These are phyloP conservation scores for Chondrosia reniformis DNA, from an alignment of 37 sponge, comb jelly and placozoan genomes.

Conservation along the genomic window DNA sequence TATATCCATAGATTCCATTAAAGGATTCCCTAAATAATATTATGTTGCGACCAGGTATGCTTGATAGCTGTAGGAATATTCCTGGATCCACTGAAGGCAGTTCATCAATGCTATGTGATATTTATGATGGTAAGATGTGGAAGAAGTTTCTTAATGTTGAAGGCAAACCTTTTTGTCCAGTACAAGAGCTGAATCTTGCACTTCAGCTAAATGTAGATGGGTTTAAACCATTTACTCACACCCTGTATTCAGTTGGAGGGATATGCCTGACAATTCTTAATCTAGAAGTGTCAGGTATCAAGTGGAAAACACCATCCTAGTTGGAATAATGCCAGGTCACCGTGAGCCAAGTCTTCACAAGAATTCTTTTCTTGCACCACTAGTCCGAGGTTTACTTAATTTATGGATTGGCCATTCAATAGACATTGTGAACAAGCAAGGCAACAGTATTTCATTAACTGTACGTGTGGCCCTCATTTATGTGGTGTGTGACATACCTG, in stretches of 20 bases:
- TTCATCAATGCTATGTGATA: conserved; percentile 6
- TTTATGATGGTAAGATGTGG: conserved; percentile 55
- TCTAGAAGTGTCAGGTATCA: conserved; percentile 26
- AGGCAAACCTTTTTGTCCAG: not conserved
- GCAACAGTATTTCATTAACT: not conserved
- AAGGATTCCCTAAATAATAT: not conserved
- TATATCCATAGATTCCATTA: conserved; percentile 38
- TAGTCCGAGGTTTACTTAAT: conserved; percentile 23
- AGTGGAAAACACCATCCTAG: conserved; percentile 40
- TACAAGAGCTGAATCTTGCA: conserved; percentile 13
- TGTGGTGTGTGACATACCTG: conserved; percentile 44
- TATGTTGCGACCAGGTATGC: conserved; percentile 25
- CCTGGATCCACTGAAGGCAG: not conserved
- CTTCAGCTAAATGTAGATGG: conserved; percentile 58
- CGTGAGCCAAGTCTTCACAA: conserved; percentile 27
- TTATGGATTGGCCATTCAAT: conserved; percentile 26
- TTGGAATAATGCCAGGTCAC: conserved; percentile 51
- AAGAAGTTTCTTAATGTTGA: conserved; percentile 8
- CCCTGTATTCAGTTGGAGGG: conserved; percentile 40
- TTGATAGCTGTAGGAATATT: conserved; percentile 15
- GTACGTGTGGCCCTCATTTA: conserved; percentile 26
- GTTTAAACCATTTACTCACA: conserved; percentile 47
- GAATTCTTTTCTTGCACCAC: conserved; percentile 31
- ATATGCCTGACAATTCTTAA: conserved; percentile 47
- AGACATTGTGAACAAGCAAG: too few relatives aligned